Conservation (phyloP, 2,888 invertebrate species). For the Euspilapteryx auroguttella region DNA sequence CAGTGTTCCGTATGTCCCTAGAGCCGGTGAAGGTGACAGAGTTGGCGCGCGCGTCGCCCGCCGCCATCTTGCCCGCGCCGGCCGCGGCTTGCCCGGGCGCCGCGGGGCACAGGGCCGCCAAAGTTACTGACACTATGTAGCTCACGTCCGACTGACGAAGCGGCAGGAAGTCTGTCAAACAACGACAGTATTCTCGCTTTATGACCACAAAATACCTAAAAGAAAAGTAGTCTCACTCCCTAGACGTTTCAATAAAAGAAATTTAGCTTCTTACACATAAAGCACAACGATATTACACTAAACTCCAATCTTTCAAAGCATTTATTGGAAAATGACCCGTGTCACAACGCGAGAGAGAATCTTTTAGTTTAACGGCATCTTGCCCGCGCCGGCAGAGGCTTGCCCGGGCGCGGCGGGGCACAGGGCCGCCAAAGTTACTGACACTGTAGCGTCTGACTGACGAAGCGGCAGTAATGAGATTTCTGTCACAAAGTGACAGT, state of each 20-base stretch:
- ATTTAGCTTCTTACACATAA: no score
- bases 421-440: constrained; percentile 86
- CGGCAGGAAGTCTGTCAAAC: constrained; percentile 83
- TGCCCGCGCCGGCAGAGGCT: constrained; percentile 72
- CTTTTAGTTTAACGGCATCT: no score
- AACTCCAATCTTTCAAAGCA: no score
- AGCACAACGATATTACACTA: no score
- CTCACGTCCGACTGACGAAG: constrained; percentile 88
- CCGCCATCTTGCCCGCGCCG: constrained; percentile 71
- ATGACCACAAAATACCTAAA: no score
- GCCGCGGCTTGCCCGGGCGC: constrained; percentile 71
- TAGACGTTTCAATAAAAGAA: no score
- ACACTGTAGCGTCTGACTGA: constrained; percentile 87
- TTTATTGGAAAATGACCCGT: no score
- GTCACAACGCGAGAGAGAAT: no score
- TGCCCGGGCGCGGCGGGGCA: constrained; percentile 65
- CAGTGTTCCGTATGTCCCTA: constrained; percentile 77
- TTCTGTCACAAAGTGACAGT: no score
- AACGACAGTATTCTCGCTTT: no score
- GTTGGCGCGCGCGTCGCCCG: constrained; percentile 73
- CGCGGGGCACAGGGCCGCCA: constrained; percentile 75
- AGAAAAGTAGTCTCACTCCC: no score
- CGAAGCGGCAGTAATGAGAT: constrained; percentile 88
- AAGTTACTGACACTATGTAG: constrained; percentile 86
- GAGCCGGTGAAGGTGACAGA: constrained; percentile 81